Evolutionary conservation across 1,140 invertebrate genomes (phyloP), one percentile per base, ranked within the genome.

Genomic region (Drosophila miranda): DNA sequence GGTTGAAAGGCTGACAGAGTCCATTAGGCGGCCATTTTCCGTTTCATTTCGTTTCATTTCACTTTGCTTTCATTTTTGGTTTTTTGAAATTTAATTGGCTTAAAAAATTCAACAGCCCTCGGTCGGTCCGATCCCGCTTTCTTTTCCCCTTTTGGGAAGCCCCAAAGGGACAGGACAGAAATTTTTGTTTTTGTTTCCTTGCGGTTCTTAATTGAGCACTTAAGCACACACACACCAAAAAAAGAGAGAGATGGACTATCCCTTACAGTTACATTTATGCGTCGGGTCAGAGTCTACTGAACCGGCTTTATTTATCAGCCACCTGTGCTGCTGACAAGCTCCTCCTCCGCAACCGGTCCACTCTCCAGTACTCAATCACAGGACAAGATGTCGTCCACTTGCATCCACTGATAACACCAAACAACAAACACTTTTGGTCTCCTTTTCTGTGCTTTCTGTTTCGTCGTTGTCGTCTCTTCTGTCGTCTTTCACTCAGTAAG

Each of bases 11-110:
- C 49, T 80, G 56, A 55, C 66, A 64, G 57, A 76, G 78, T 86
- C 81, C 80, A 83, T 83, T 83, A 83, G 72, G 66, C 45, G 72
- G 66, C 45, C 55, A 49, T 72, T 86, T 76, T 59, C 43, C 61
- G 58, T 75, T 80, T 75, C 72, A 46, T 83, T 75, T 78, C 59
- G 30, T 75, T 79, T 75, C 52, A 56, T 51, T 46, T 68, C 62
- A 45, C 30, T 49, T 51, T 51, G 45, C 14, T 42, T 38, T 51
- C 19, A 14, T 16, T 44, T 38, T 26, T 43, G 6, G 3, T 21
- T 43, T 56, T 72, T 56, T 34, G 42, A 68, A 67, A 78, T 72
- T 82, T 76, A 76, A 76, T 86, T 80, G 81, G 80, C 78, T 78
- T 83, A 82, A 71, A 57, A 53, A 70, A 63, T 70, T 77, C 79